Evolutionary conservation across 2,888 invertebrate genomes (phyloP), one percentile per base, ranked within the genome.

Genomic region (Periphyllus acericola): DNA sequence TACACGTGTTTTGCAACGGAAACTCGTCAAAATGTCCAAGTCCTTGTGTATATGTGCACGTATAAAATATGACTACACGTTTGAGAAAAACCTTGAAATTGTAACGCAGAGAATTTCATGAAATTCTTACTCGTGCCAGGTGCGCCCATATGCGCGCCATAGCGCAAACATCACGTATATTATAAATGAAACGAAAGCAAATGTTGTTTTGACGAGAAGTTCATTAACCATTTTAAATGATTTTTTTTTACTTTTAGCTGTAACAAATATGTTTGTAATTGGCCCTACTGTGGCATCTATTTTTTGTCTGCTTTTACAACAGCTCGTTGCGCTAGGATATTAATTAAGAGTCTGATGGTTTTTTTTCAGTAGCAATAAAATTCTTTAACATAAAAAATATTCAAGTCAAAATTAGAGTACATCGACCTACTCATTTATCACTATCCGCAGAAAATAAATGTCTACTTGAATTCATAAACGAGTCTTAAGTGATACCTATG

Each of bases 301-400:
- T 68, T 71, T 72, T 25, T n/a, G 55, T 74, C n/a, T 83, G 36
- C 36, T 60, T 60, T 32, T 66, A 40, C 80, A 55, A 86, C 72
- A 86, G 60, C 55, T 86, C 72, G 60, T 74, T 80, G 80, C n/a
- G 80, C 80, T 40, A 17, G 36, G 14, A 86, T 80, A 86, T 86
- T 72, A 79, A 80, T 55, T 29, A 32, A 8, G 40, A 66, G 66
- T 66, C 34, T 9, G 17, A 14, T 79, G 46, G 46, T 71, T 82
- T 83, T 82, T 83, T 66, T 66, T 32, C 25, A 32, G 29, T 40
- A 66, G 25, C 29, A 17, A 76, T 84, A 76, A n/a, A 83, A 83
- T 74, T 36, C 60, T 40, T 34, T 8, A 84, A 76, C 14, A 46
- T 66, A 46, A 74, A 84, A 75, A n/a, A 75, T 74, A 55, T 60